Evolutionary conservation across 2,113 vertebrate genomes (phyloP).

Genomic region (Rhabdomys dilectus): DNA sequence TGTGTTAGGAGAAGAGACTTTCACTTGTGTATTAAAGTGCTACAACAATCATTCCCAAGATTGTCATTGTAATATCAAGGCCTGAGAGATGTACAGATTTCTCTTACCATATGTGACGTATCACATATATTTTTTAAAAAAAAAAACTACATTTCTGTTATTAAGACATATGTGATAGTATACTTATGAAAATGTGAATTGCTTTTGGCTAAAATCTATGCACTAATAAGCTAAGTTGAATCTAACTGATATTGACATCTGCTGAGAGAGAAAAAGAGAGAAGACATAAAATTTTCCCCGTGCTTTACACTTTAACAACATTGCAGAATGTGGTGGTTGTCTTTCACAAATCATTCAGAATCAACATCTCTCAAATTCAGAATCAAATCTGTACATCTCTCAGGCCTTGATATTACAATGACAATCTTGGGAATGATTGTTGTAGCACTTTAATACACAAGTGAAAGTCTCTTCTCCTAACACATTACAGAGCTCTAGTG

Average conservation of each 20-base stretch:
- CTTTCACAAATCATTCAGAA: constrained; percentile 70
- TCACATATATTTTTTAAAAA: constrained; percentile 85
- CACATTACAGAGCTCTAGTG: constrained; percentile 78
- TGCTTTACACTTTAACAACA: constrained; percentile 72
- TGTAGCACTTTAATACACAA: constrained; percentile 82
- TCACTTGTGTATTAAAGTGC: constrained; percentile 82
- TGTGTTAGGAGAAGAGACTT: constrained; percentile 83
- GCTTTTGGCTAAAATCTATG: constrained; percentile 89
- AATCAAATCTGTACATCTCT: constrained; percentile 87
- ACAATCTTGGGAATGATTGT: constrained; percentile 77
- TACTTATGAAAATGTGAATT: constrained; percentile 87
- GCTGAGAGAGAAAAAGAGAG: constrained; percentile 60
- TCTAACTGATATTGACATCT: constrained; percentile 88
- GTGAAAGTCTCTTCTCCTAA: constrained; percentile 82
- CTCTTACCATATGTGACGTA: constrained; percentile 87
- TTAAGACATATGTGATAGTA: constrained; percentile 89
- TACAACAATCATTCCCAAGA: constrained; percentile 74
- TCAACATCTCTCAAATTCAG: no score
- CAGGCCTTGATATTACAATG: constrained; percentile 84
- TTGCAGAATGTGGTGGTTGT: constrained; percentile 66
- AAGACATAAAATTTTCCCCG: constrained; percentile 73
- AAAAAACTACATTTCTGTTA: constrained; percentile 84
- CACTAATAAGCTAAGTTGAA: constrained; percentile 87
- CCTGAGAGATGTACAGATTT: constrained; percentile 86
- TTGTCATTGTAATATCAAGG: constrained; percentile 83